Evolutionary conservation across 2,113 vertebrate species (phyloP), one percentile per base, ranked within the genome.

Genomic region (Spermophilus dauricus): DNA sequence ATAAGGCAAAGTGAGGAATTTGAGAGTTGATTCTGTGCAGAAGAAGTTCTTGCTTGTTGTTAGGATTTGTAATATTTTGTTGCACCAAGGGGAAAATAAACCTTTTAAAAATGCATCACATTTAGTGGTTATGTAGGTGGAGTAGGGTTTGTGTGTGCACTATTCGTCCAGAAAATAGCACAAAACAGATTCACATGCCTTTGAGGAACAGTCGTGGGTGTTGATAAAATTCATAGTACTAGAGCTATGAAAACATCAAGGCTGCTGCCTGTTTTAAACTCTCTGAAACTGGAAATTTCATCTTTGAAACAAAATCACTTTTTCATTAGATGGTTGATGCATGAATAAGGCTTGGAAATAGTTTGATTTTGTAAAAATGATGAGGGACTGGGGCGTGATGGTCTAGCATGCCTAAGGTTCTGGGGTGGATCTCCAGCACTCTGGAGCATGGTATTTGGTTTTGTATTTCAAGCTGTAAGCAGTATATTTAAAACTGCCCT

Each of bases 161-260:
- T 69, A 45, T 95, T 98, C 93, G 92, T 82, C 70, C n/a, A 32
- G 95, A 82, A 95, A 84, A 85, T 10, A 84, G 77, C 85, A 88
- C 61, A 58, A 61, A 80, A 86, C 34, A 2, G 63, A 58, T 91
- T 77, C 42, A 32, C 48, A 45, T 83, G 75, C 88, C 13, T 1
- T 4, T 58, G 69, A 95, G 86, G 94, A 89, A 86, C 93, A 76
- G 0, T 10, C 11, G 93, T 89, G 97, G 78, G 86, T 34, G 91
- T 86, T 58, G 82, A 58, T 67, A 86, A 63, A 26, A 86, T 95
- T 32, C 45, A 34, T 96, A 94, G 73, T 96, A 82, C 51, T 93
- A 73, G 76, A 89, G 10, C 42, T 92, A 26, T 90, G 86, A 69
- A 93, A 94, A 87, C 75, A n/a, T 30, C 37, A 56, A 88, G 65